Percentiles rank a stretch among this genome's conserved stretches.
Evolutionary conservation across 2,113 vertebrate genomes (phyloP).

Genomic region (Corythornis vintsioides): DNA sequence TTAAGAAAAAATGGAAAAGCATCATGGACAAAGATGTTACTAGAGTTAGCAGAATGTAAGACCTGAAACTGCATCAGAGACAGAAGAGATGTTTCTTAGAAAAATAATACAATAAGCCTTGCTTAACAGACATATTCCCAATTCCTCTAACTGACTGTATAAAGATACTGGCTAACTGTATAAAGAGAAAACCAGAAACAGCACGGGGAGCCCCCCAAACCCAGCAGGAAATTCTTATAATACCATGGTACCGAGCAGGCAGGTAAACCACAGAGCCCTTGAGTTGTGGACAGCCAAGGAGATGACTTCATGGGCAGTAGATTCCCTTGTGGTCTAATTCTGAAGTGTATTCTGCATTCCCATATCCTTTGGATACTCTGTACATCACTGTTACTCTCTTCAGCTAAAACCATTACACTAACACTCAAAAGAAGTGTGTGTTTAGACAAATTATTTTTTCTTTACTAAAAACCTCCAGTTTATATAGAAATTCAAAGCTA

Average conservation of each 20-base stretch:
- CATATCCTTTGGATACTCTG: background rate
- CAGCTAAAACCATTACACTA: background rate
- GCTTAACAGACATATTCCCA: background rate
- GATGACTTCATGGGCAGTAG: background rate
- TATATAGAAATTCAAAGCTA: background rate
- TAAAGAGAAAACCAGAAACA: background rate
- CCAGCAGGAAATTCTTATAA: background rate
- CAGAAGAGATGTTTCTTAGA: background rate
- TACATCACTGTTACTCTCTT: background rate
- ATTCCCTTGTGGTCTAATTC: fast-evolving
- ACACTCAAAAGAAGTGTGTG: background rate
- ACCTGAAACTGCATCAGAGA: background rate
- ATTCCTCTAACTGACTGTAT: background rate
- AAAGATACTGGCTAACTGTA: background rate
- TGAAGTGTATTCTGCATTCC: background rate
- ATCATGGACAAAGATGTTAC: background rate
- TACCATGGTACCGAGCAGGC: background rate
- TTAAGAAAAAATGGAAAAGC: background rate
- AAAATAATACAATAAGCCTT: background rate
- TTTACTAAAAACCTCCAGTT: background rate
- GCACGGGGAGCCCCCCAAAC: background rate
- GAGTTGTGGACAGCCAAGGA: background rate
- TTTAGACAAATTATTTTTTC: background rate
- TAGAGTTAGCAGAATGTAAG: background rate
- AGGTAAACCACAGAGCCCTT: background rate